phyloP scores from a whole-genome alignment of 2,888 invertebrate genomes.

The Apomyelois bistriatella region DNA sequence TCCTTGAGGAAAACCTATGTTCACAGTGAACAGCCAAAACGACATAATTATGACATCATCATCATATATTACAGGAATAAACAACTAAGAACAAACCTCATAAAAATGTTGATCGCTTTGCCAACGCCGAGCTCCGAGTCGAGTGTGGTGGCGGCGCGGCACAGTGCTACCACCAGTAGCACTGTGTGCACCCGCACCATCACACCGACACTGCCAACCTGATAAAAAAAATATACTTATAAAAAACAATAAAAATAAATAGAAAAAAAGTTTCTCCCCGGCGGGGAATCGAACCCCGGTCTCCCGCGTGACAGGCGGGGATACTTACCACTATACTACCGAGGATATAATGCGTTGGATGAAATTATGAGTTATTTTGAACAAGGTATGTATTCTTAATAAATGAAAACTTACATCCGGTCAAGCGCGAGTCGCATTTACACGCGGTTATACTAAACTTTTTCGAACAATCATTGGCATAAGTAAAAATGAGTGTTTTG shows the following conservation, averaged over 20 bases:
- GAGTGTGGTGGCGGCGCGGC: conserved; percentile 80
- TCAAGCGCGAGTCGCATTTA: too few species aligned
- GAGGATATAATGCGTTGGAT: conserved; percentile 26
- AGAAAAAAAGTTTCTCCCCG: conserved; percentile 44
- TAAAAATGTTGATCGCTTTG: conserved; percentile 91
- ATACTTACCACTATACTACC: conserved; percentile 81
- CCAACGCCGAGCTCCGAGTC: conserved; percentile 86
- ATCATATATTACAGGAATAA: neutral
- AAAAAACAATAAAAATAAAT: conserved; percentile 19
- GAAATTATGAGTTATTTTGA: neutral
- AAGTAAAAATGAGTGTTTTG: too few species aligned
- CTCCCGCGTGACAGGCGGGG: conserved; percentile 81
- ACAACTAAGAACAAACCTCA: conserved; percentile 51
- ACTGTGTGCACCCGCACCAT: conserved; percentile 64
- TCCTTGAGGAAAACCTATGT: too few species aligned
- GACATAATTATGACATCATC: too few species aligned
- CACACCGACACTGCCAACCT: conserved; percentile 57
- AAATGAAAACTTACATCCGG: too few species aligned
- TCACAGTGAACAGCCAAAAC: too few species aligned
- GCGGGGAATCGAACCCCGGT: conserved; percentile 81
- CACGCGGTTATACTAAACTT: too few species aligned
- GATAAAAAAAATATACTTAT: too few species aligned
- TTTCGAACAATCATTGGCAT: too few species aligned
- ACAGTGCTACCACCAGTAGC: conserved; percentile 81
- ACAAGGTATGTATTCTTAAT: too few species aligned